Conservation (phyloP, 2,797 vertebrate genomes). For the Hoplostethus mediterraneus region DNA sequence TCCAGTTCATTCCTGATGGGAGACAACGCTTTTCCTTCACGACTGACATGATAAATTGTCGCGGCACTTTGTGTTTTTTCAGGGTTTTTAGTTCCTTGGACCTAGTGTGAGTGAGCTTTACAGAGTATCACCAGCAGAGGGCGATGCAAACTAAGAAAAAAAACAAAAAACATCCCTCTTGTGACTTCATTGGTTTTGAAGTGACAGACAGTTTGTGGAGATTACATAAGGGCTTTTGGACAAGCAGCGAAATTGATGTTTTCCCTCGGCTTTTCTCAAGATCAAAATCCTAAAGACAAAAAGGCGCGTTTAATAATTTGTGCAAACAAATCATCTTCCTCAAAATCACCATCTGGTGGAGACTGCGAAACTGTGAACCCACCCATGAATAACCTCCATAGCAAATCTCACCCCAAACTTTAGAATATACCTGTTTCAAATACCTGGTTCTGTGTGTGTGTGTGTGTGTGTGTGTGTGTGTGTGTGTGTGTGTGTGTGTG, state of each 20-base stretch:
- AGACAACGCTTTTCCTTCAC: too few species aligned
- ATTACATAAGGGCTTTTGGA: not conserved
- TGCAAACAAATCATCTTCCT: not conserved
- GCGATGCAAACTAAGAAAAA: constrained; percentile 43
- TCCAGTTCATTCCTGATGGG: too few species aligned
- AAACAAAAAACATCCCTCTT: not conserved
- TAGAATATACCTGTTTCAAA: not conserved
- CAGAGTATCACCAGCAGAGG: constrained; percentile 65
- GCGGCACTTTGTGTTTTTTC: too few species aligned
- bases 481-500: not conserved
- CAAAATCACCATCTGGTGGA: not conserved
- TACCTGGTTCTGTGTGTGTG: not conserved
- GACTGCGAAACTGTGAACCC: not conserved
- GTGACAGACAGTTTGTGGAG: not conserved
- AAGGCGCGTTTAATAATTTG: constrained; percentile 1
- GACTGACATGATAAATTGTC: too few species aligned
- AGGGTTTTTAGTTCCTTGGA: not conserved
- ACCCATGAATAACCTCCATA: not conserved
- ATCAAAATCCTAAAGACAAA: not conserved
- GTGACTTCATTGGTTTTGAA: constrained; percentile 16
- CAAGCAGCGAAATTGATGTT: constrained; percentile 18
- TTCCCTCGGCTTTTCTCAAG: not conserved
- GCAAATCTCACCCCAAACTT: not conserved
- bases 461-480: not conserved
- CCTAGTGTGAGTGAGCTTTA: constrained; percentile 1